Percentiles rank a stretch among this genome's conserved stretches.
phyloP scores from a whole-genome alignment of 2,888 invertebrate genomes.

The Monoplex corrugatus region DNA sequence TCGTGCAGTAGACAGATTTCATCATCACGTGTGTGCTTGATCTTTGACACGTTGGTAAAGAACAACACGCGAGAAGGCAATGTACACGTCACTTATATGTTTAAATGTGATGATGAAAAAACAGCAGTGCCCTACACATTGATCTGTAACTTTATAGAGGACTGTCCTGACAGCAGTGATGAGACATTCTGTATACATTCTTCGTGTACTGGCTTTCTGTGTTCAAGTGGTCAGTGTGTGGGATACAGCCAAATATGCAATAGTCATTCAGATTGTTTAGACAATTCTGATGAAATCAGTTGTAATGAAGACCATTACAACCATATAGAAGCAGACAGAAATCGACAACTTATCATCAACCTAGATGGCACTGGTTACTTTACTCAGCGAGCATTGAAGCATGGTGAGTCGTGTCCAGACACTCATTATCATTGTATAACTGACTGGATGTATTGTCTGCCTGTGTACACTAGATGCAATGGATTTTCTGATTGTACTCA shows the following conservation, averaged over 20 bases:
- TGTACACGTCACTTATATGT: background rate
- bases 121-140: background rate
- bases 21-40: background rate
- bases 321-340: background rate
- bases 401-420: background rate
- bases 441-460: slow-evolving; percentile 1
- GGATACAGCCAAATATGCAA: background rate
- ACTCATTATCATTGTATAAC: background rate
- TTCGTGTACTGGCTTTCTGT: background rate
- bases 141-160: background rate
- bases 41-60: background rate
- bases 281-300: background rate
- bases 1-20: background rate
- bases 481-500: slow-evolving; percentile 14
- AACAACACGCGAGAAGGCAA: background rate
- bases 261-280: background rate
- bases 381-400: background rate
- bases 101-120: background rate
- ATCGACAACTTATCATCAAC: background rate
- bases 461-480: slow-evolving; percentile 1
- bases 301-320: background rate
- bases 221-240: background rate
- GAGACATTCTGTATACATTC: background rate
- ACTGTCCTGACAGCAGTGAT: background rate
- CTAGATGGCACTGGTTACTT: background rate